These are phyloP conservation scores for Reticulitermes lucifugus DNA, from an alignment of 2,888 invertebrate species.

Conservation along the genomic window DNA sequence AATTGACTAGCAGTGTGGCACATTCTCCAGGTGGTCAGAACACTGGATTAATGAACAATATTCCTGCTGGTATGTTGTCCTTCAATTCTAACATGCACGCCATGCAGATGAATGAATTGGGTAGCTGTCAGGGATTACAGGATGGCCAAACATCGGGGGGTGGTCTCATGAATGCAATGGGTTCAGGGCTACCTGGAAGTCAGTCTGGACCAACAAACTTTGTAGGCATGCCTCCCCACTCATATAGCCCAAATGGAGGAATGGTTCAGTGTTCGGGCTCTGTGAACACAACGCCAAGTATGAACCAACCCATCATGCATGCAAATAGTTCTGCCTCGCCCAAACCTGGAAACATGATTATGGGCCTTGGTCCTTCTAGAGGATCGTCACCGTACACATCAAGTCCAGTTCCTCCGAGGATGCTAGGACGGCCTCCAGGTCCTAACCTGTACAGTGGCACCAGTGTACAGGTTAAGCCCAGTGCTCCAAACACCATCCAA, in stretches of 20 bases:
- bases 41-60: constrained; percentile 50
- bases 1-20: constrained; percentile 82
- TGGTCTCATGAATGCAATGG: constrained; percentile 67
- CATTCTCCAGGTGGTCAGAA: constrained; percentile 67
- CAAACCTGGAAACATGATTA: constrained; percentile 55
- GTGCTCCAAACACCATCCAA: constrained; percentile 97
- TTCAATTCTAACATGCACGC: constrained; percentile 66
- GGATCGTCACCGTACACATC: constrained; percentile 68
- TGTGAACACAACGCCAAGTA: constrained; percentile 43
- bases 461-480: constrained; percentile 91
- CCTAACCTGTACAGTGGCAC: constrained; percentile 76
- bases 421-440: constrained; percentile 73
- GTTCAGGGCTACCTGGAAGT: constrained; percentile 66
- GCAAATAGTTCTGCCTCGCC: constrained; percentile 57
- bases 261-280: constrained; percentile 49
- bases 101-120: constrained; percentile 64
- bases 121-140: constrained; percentile 59
- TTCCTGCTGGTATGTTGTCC: constrained; percentile 64
- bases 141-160: constrained; percentile 58
- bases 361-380: constrained; percentile 59
- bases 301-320: constrained; percentile 54
- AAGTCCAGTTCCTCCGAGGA: constrained; percentile 64
- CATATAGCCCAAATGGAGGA: constrained; percentile 46
- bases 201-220: constrained; percentile 47
- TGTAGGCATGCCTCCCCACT: constrained; percentile 58